These are phyloP conservation scores for Endotricha flammealis DNA, from an alignment of 2,888 invertebrate genomes.

Conservation along the genomic window DNA sequence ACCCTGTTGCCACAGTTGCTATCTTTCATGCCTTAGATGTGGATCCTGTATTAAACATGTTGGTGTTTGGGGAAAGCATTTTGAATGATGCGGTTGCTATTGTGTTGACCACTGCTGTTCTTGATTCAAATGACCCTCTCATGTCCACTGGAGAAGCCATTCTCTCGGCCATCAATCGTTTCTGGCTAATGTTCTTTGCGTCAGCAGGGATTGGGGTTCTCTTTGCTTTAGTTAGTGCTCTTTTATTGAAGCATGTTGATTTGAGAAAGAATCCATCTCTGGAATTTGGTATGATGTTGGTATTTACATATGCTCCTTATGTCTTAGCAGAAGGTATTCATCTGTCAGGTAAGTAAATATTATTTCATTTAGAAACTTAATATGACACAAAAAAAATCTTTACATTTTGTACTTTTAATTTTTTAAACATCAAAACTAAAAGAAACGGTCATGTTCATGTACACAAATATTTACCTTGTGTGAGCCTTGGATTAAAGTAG, in stretches of 20 bases:
- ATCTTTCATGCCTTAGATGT: slow-evolving; percentile 99
- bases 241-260: slow-evolving; percentile 96
- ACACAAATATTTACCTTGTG: too few species aligned
- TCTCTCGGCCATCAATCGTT: slow-evolving; percentile 90
- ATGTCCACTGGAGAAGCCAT: slow-evolving; percentile 90
- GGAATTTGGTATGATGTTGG: slow-evolving; percentile 98
- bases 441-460: too few species aligned
- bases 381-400: too few species aligned
- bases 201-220: slow-evolving; percentile 97
- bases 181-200: slow-evolving; percentile 98
- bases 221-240: slow-evolving; percentile 95
- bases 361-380: too few species aligned
- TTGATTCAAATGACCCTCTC: slow-evolving; percentile 80
- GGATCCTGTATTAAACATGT: slow-evolving; percentile 98
- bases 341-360: slow-evolving; percentile 88
- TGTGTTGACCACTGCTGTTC: slow-evolving; percentile 94
- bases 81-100: slow-evolving; percentile 99
- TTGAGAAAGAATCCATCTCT: slow-evolving; percentile 97
- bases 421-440: too few species aligned
- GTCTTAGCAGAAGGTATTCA: slow-evolving; percentile 98
- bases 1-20: slow-evolving; percentile 99
- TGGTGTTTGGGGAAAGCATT: slow-evolving; percentile 97
- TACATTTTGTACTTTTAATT: too few species aligned
- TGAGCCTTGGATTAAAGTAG: too few species aligned
- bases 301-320: slow-evolving; percentile 99